phyloP scores from a whole-genome alignment of 2,113 vertebrate species.

The Hemiscyllium ocellatum region DNA sequence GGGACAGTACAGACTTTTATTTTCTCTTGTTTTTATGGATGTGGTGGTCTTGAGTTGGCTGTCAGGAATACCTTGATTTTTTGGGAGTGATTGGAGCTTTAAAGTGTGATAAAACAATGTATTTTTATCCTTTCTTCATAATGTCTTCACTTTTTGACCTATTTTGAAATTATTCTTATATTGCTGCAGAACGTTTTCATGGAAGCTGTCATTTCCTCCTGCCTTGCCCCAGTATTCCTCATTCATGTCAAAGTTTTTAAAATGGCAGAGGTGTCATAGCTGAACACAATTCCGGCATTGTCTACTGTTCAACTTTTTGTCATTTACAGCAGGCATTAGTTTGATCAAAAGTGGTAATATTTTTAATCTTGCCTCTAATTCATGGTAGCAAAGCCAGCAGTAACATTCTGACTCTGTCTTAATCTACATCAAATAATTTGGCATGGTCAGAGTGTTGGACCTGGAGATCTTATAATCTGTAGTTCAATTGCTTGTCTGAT shows the following conservation, averaged over 20 bases:
- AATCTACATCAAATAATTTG: not conserved
- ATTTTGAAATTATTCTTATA: too few relatives aligned
- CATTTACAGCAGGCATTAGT: not conserved
- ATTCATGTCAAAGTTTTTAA: not conserved
- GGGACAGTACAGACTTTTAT: not conserved
- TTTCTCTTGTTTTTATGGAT: not conserved
- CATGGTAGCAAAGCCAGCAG: too few relatives aligned
- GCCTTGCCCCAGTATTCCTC: not conserved
- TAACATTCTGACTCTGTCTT: not conserved
- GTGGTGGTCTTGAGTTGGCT: not conserved
- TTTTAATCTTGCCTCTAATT: not conserved
- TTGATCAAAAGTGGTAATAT: not conserved
- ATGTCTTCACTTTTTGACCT: too few relatives aligned
- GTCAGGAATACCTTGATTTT: not conserved
- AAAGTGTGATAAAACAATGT: not conserved
- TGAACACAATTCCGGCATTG: not conserved
- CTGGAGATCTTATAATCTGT: not conserved
- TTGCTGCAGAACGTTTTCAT: not conserved
- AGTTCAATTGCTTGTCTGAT: not conserved
- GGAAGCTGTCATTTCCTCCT: not conserved
- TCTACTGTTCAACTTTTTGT: not conserved
- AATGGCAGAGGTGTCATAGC: not conserved
- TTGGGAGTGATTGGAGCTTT: not conserved
- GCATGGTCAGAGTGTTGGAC: not conserved
- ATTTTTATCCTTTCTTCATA: not conserved